Conservation (phyloP, 2,888 invertebrate genomes). For the Tipula lateralis region DNA sequence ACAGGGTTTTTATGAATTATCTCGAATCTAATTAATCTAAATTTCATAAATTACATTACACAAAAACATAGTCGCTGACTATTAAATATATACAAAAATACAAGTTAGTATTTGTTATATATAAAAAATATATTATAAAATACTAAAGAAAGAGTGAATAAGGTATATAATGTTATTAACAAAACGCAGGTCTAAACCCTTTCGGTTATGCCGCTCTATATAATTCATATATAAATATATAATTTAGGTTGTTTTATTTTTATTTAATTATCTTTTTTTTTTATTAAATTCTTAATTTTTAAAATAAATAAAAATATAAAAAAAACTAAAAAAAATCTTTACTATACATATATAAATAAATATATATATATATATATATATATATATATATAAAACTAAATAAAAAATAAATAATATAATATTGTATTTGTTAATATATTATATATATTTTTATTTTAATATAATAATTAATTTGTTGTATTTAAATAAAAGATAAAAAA, state of each 20-base stretch:
- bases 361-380: constrained; percentile 19
- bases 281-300: constrained; percentile 19
- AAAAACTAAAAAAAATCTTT: constrained; percentile 6
- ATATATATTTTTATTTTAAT: constrained; percentile 27
- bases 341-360: constrained; percentile 21
- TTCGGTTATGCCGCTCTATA: neutral
- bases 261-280: constrained; percentile 20
- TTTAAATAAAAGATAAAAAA: constrained; percentile 25
- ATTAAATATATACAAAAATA: neutral
- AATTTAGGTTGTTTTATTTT: constrained; percentile 28
- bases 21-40: constrained; percentile 1
- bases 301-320: constrained; percentile 20
- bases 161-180: neutral
- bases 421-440: constrained; percentile 28
- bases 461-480: constrained; percentile 29
- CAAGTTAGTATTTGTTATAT: neutral
- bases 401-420: constrained; percentile 14
- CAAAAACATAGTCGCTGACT: neutral
- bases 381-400: neutral
- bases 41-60: neutral
- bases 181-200: neutral
- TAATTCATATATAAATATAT: constrained; percentile 2
- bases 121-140: neutral
- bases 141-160: neutral
- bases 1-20: neutral